phyloP scores from a whole-genome alignment of 2,797 vertebrate species.

The Simalia tracyae region DNA sequence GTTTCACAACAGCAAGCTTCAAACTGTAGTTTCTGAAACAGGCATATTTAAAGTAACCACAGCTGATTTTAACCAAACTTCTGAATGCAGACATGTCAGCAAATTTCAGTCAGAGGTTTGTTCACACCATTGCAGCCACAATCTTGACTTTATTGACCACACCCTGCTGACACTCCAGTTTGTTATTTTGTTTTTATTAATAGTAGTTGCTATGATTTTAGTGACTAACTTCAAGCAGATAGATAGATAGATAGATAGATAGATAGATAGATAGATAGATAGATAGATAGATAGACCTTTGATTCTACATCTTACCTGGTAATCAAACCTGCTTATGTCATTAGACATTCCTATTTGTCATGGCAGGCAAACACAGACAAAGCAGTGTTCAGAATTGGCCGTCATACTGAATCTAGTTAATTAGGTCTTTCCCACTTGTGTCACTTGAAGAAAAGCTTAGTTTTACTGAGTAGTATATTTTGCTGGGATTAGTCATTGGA shows the following conservation, averaged over 20 bases:
- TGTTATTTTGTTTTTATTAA: slow-evolving; percentile 5
- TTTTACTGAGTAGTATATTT: slow-evolving; percentile 16
- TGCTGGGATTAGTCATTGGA: slow-evolving; percentile 15
- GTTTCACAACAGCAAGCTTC: not conserved
- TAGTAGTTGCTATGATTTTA: not conserved
- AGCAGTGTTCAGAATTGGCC: slow-evolving; percentile 7
- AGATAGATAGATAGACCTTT: not conserved
- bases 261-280: too few species aligned
- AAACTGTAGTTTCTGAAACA: not conserved
- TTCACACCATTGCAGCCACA: too few species aligned
- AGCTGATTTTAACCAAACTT: not conserved
- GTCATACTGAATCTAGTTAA: not conserved
- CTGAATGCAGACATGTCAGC: not conserved
- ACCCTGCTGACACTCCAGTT: not conserved
- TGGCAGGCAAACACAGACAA: slow-evolving; percentile 30
- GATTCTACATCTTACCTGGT: not conserved
- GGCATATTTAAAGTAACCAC: not conserved
- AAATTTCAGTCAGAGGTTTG: not conserved
- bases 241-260: too few species aligned
- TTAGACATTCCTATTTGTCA: slow-evolving; percentile 13
- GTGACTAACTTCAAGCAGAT: not conserved
- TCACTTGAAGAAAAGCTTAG: slow-evolving; percentile 10
- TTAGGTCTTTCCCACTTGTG: slow-evolving; percentile 8
- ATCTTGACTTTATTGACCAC: too few species aligned
- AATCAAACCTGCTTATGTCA: slow-evolving; percentile 10